Evolutionary conservation across 1,140 invertebrate genomes (phyloP), one percentile per base, ranked within the genome.

Genomic region (Sitobion miscanthi): DNA sequence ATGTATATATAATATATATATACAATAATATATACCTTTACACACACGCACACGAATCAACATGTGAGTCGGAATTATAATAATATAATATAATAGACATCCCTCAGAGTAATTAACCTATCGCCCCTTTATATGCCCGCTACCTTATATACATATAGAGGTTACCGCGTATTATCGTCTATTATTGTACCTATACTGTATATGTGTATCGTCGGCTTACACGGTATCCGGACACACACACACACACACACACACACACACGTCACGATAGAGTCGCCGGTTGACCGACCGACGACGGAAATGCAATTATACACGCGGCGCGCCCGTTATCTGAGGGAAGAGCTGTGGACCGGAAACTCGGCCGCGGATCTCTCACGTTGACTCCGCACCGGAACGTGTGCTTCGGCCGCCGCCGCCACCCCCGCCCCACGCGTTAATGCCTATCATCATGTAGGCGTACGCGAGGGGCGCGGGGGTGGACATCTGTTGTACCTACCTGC

Each of bases 341-440:
- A n/a, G 91, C 82, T 83, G 91, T 93, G 91, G 91, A 93, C 91
- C 91, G 91, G 91, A 93, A 93, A 93, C 91, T 52, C 91, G 35
- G 35, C 35, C 91, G 91, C 91, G 91, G 91, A 92, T 93, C 91
- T 93, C 91, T 93, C 91, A 93, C 91, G 91, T 86, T 93, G 91
- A 93, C 82, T 86, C 91, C 91, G 49, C 7, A 93, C 91, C 91
- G 91, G 82, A 85, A 93, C 91, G 91, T 8, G 23, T 8, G 38
- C 11, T 57, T 38, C 87, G 30, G 2, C 30, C 47, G 86, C 23
- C 30, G n/a, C 14, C 20, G n/a, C 35, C 77, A 21, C 77, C 69
- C 85, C 2, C 45, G 0, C 85, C 23, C 3, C 45, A 17, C 47
- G 30, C 17, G 62, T 77, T 77, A 77, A n/a, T n/a, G 62, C 5